phyloP scores from a whole-genome alignment of 2,888 invertebrate species.

The Phortica okadai region DNA sequence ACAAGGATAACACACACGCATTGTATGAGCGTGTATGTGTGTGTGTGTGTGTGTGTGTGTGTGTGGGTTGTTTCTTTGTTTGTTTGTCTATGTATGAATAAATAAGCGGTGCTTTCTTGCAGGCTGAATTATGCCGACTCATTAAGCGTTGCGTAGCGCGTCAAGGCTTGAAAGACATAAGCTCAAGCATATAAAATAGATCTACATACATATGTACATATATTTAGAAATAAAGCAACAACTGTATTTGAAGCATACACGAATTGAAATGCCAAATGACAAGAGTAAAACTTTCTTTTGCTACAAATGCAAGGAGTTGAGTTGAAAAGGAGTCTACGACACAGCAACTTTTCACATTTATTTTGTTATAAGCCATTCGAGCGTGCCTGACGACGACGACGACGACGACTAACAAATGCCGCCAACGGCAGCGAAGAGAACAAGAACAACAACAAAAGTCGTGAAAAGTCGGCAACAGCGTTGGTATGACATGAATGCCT shows the following conservation, averaged over 20 bases:
- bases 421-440: background rate
- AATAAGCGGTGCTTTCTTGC: background rate
- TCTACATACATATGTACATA: no score
- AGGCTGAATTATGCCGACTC: constrained; percentile 20
- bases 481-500: background rate
- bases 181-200: no score
- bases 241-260: constrained; percentile 13
- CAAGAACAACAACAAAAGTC: background rate
- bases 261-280: constrained; percentile 27
- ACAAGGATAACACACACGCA: background rate
- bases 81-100: background rate
- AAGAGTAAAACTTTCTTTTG: background rate
- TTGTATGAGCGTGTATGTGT: background rate
- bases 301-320: background rate
- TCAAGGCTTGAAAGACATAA: background rate
- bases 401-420: constrained; percentile 1
- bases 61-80: background rate
- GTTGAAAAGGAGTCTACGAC: background rate
- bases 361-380: constrained; percentile 1
- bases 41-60: background rate
- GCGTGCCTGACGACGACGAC: background rate
- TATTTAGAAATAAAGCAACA: background rate
- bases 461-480: background rate
- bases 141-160: constrained; percentile 7
- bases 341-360: constrained; percentile 23